Percentiles rank a stretch among this genome's conserved stretches.
Conservation (phyloP, 1,140 invertebrate genomes). For the Leptinotarsa lineolata region DNA sequence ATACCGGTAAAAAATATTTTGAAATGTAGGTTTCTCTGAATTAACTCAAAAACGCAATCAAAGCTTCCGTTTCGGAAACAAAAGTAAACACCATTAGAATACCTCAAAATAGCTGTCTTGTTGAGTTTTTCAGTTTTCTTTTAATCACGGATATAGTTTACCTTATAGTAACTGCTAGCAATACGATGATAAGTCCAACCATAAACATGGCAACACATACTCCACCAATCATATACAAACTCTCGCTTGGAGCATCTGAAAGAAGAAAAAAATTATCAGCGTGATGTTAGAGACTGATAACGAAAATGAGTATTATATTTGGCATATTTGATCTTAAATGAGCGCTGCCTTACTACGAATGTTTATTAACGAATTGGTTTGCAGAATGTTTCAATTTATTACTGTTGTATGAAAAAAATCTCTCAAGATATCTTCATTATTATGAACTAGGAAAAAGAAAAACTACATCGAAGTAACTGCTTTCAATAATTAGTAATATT, state of each 20-base stretch:
- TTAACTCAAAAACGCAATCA: not conserved
- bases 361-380: too few species aligned
- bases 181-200: slow-evolving; percentile 75
- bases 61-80: not conserved
- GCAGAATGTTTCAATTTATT: too few species aligned
- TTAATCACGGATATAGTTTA: slow-evolving; percentile 56
- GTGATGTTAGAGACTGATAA: too few species aligned
- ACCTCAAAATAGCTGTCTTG: slow-evolving; percentile 11
- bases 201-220: slow-evolving; percentile 78
- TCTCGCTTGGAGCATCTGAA: slow-evolving; percentile 79
- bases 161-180: slow-evolving; percentile 78
- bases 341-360: too few species aligned
- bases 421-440: too few species aligned
- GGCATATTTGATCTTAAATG: too few species aligned
- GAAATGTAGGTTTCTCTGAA: not conserved
- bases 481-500: too few species aligned
- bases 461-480: too few species aligned
- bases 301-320: too few species aligned
- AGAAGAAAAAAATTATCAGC: slow-evolving; percentile 34
- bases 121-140: slow-evolving; percentile 7
- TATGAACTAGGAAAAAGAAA: too few species aligned
- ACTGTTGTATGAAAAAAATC: too few species aligned
- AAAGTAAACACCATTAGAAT: not conserved
- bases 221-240: slow-evolving; percentile 77
- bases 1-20: too few species aligned